phyloP scores from a whole-genome alignment of 2,797 vertebrate genomes.

The Rhinichthys osculus region DNA sequence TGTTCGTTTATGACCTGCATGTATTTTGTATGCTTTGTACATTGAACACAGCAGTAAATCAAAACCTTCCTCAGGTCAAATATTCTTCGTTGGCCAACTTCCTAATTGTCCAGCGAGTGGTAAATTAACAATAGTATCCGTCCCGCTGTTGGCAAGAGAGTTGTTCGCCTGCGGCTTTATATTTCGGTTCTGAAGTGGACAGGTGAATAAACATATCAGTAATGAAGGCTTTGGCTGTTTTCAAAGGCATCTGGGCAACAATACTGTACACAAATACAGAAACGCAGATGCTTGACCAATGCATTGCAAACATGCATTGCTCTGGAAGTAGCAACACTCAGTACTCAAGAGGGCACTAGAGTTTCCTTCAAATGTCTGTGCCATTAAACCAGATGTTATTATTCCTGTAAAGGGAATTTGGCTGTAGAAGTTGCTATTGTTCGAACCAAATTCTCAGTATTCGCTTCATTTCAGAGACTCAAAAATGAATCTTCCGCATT shows the following conservation, averaged over 20 bases:
- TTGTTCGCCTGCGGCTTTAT: background rate
- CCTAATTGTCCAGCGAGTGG: background rate
- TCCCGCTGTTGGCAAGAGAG: background rate
- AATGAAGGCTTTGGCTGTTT: slow-evolving; percentile 12
- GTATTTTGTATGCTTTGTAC: background rate
- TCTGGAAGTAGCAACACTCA: background rate
- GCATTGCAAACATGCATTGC: slow-evolving; percentile 1
- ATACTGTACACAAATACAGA: background rate
- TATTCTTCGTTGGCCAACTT: background rate
- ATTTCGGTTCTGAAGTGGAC: background rate
- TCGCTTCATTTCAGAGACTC: background rate
- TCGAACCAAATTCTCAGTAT: background rate
- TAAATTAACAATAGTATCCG: background rate
- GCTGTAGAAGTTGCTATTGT: background rate
- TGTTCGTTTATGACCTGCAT: background rate
- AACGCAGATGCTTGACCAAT: background rate
- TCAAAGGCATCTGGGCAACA: background rate
- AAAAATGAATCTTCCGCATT: background rate
- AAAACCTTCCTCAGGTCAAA: background rate
- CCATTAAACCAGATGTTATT: slow-evolving; percentile 17
- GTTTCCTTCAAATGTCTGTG: background rate
- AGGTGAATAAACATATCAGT: background rate
- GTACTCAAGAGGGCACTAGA: slow-evolving; percentile 6
- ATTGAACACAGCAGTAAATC: background rate
- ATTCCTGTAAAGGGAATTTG: background rate